Conservation (phyloP, 1,140 invertebrate species). For the Temnothorax curvispinosus region DNA sequence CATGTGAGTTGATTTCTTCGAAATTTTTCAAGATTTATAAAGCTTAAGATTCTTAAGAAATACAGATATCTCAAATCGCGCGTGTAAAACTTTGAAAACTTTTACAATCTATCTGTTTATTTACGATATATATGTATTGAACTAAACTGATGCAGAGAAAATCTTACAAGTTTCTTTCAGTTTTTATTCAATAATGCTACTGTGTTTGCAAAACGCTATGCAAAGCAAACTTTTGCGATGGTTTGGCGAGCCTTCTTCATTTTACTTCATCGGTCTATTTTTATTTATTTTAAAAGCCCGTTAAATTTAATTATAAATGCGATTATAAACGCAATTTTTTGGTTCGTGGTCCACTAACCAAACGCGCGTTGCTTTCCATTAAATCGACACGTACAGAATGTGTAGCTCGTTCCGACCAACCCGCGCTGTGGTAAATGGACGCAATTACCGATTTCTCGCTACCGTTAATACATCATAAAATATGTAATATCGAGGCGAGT, state of each 20-base stretch:
- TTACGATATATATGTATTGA: background rate
- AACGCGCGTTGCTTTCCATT: slow-evolving; percentile 47
- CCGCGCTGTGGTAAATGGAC: slow-evolving; percentile 47
- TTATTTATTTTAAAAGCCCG: slow-evolving; percentile 37
- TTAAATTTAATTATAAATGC: background rate
- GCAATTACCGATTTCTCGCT: slow-evolving; percentile 74
- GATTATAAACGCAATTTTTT: slow-evolving; percentile 34
- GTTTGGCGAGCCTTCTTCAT: background rate
- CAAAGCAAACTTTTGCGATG: background rate
- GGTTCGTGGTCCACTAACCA: background rate
- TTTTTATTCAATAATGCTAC: background rate
- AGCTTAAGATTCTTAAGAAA: background rate
- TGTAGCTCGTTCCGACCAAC: slow-evolving; percentile 57
- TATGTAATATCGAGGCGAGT: slow-evolving; percentile 63
- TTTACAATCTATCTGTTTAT: background rate
- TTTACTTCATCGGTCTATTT: background rate
- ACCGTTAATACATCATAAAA: slow-evolving; percentile 74
- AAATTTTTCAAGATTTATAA: background rate
- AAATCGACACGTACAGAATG: slow-evolving; percentile 60
- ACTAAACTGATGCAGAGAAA: background rate
- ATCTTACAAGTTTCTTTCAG: background rate
- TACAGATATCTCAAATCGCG: background rate
- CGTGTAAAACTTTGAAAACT: background rate
- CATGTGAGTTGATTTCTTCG: background rate
- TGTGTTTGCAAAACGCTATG: background rate